phyloP scores from a whole-genome alignment of 2,797 vertebrate species.

The Sebastes kiyomatsui region DNA sequence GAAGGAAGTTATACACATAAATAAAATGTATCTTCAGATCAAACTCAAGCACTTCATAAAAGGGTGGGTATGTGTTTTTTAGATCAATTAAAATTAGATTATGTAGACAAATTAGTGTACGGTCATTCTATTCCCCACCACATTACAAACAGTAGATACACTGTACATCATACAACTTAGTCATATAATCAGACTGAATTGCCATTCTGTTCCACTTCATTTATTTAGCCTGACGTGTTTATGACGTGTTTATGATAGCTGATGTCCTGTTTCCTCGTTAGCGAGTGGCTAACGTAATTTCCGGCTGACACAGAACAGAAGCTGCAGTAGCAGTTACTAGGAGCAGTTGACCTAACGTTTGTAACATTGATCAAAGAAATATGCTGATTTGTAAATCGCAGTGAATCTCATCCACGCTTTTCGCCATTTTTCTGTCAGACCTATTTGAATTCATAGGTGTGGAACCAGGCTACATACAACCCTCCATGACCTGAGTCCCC shows the following conservation, averaged over 20 bases:
- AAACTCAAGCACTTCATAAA: neutral
- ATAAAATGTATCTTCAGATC: slow-evolving; percentile 38
- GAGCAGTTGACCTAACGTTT: neutral
- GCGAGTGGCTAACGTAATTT: neutral
- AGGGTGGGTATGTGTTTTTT: neutral
- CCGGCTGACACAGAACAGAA: neutral
- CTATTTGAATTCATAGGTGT: neutral
- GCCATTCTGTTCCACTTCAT: neutral
- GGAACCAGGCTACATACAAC: neutral
- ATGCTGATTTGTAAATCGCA: neutral
- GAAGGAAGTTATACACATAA: slow-evolving; percentile 52
- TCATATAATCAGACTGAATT: neutral
- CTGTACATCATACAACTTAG: neutral
- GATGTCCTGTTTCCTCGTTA: neutral
- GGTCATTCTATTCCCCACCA: neutral
- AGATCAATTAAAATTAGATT: neutral
- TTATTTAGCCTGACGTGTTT: neutral
- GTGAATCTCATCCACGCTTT: neutral
- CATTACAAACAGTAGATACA: neutral
- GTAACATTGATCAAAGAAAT: neutral
- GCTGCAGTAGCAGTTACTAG: neutral
- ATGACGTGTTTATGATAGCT: neutral
- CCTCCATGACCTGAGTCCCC: neutral
- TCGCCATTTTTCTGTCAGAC: neutral
- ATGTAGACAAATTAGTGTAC: neutral